These are phyloP conservation scores for Ariolimax columbianus DNA, from an alignment of 2,888 invertebrate genomes.

Conservation along the genomic window DNA sequence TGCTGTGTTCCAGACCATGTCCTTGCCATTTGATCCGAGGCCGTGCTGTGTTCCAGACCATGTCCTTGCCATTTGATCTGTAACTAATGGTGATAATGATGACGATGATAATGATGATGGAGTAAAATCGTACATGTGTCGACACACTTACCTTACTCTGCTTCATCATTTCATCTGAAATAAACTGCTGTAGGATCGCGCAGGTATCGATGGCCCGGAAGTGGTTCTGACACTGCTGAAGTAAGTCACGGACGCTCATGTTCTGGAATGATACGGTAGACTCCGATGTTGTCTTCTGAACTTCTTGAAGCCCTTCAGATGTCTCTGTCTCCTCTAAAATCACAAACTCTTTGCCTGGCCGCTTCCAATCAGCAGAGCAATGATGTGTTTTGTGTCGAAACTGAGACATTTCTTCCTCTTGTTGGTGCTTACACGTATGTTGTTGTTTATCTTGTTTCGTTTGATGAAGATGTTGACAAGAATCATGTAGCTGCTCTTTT, in stretches of 20 bases:
- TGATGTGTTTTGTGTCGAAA: background rate
- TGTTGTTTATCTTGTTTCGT: background rate
- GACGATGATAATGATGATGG: too few species aligned
- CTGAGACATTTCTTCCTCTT: background rate
- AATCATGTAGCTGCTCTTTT: background rate
- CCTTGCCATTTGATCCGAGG: too few species aligned
- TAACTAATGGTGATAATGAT: too few species aligned
- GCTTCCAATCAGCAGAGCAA: too few species aligned
- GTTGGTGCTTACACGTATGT: background rate
- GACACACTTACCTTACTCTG: background rate
- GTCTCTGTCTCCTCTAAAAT: too few species aligned
- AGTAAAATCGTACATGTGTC: background rate
- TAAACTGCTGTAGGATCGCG: background rate
- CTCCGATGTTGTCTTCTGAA: background rate
- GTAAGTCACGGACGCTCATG: background rate
- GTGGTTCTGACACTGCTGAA: conserved; percentile 12
- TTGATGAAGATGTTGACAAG: background rate
- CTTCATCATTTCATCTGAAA: background rate
- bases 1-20: too few species aligned
- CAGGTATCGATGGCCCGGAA: background rate
- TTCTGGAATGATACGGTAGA: background rate
- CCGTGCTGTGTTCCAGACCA: too few species aligned
- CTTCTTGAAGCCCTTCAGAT: background rate
- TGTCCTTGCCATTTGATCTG: too few species aligned
- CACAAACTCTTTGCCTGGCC: background rate